These are phyloP conservation scores for Proales similis DNA, from an alignment of 1,140 invertebrate species.

Conservation along the genomic window DNA sequence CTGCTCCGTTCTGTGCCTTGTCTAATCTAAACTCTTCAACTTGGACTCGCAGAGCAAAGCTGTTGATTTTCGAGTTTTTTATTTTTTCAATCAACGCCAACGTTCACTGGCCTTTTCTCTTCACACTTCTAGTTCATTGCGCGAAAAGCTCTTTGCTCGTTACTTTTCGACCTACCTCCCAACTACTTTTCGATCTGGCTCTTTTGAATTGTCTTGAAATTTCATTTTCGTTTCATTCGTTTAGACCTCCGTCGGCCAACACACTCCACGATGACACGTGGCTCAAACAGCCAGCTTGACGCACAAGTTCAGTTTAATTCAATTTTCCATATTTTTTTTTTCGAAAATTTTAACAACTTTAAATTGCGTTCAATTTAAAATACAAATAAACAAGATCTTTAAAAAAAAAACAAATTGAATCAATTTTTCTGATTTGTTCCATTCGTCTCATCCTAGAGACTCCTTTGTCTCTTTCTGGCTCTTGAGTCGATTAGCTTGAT, in stretches of 20 bases:
- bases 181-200: no score
- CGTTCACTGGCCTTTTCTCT: no score
- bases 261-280: constrained; percentile 50
- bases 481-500: no score
- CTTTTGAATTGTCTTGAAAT: neutral
- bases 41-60: neutral
- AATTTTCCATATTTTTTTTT: no score
- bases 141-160: constrained; percentile 27
- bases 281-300: constrained; percentile 40
- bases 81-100: neutral
- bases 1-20: neutral
- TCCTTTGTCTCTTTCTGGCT: no score
- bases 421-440: no score
- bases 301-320: no score
- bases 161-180: neutral
- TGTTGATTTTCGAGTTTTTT: constrained; percentile 5
- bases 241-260: constrained; percentile 46
- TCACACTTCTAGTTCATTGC: neutral
- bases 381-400: no score
- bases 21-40: neutral
- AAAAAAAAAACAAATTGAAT: no score
- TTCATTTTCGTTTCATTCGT: neutral
- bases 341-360: no score
- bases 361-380: no score
- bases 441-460: no score